These are phyloP conservation scores for Sarcophaga subvicina DNA, from an alignment of 2,888 invertebrate genomes.

Conservation along the genomic window DNA sequence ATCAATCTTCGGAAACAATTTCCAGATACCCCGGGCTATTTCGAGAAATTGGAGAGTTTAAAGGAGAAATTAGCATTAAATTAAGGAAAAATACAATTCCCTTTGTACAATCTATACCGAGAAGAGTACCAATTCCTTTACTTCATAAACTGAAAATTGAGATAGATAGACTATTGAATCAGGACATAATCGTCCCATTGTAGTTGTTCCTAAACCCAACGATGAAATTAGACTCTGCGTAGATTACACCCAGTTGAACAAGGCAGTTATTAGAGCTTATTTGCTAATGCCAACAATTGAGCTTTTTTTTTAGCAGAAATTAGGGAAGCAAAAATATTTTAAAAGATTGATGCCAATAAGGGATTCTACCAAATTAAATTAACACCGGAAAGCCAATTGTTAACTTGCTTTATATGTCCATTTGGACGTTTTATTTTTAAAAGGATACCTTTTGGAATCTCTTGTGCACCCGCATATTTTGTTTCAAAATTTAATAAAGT, in stretches of 20 bases:
- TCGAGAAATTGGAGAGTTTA: not conserved
- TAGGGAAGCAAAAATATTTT: constrained; percentile 34
- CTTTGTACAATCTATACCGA: not conserved
- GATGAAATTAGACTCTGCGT: constrained; percentile 35
- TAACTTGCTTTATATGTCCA: constrained; percentile 39
- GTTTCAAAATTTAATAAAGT: constrained; percentile 48
- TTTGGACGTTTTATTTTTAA: constrained; percentile 55
- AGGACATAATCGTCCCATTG: constrained; percentile 38
- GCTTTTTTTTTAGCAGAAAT: too few species aligned
- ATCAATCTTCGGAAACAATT: not conserved
- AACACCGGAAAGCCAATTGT: constrained; percentile 10
- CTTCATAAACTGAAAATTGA: constrained; percentile 39
- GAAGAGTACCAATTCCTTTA: constrained; percentile 20
- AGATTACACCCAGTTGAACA: constrained; percentile 40
- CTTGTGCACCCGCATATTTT: constrained; percentile 48
- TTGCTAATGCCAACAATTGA: too few species aligned
- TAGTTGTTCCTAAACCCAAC: constrained; percentile 30
- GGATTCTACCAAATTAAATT: constrained; percentile 53
- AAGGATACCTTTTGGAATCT: constrained; percentile 44
- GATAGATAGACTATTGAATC: constrained; percentile 17
- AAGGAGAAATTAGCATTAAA: not conserved
- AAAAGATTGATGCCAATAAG: constrained; percentile 48
- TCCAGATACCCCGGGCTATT: not conserved
- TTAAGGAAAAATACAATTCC: not conserved
- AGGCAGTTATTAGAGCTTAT: constrained; percentile 2